Evolutionary conservation across 2,113 vertebrate species (phyloP), one percentile per base, ranked within the genome.

Genomic region (Macquaria ambigua): DNA sequence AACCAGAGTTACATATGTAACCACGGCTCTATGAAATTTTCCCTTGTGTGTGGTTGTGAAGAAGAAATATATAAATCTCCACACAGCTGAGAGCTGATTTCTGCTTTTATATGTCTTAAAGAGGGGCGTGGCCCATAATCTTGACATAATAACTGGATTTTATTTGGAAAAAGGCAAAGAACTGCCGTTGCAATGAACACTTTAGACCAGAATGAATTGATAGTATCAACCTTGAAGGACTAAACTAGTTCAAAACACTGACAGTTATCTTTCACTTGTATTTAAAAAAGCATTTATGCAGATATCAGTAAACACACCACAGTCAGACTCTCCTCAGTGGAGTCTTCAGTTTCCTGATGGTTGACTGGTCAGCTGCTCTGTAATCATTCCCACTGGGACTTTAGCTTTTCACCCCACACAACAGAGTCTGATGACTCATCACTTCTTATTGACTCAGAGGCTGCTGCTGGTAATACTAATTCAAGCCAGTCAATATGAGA

Each of bases 381-480:
- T 69, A 43, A 67, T 39, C 31, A 0, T 68, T 58, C 31, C 80
- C 21, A 2, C 43, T 43, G 41, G 59, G 76, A 61, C 68, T 28
- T 53, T 21, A 21, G 12, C 68, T 50, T 43, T 82, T 82, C 55
- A 62, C 53, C 46, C 21, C 66, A 10, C 53, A 2, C 11, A 4
- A 0, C 41, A 0, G 14, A 80, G 2, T 41, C 74, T 3, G 0
- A 7, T n/a, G 67, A 83, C 67, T 85, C 74, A 25, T 67, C 63
- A 0, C 62, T 72, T 50, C 53, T n/a, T 70, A 64, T 72, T 67
- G 88, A 85, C 81, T 53, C 63, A 15, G 0, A 0, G 70, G 18
- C 66, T 39, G 72, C 43, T 25, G 67, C 77, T 23, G 25, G 3
- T 83, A 9, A 85, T 79, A 55, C 82, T 52, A 61, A 88, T 81